Base-by-base conservation (phyloP, 2,888 invertebrate species). In the Cremastinae sp. region DNA sequence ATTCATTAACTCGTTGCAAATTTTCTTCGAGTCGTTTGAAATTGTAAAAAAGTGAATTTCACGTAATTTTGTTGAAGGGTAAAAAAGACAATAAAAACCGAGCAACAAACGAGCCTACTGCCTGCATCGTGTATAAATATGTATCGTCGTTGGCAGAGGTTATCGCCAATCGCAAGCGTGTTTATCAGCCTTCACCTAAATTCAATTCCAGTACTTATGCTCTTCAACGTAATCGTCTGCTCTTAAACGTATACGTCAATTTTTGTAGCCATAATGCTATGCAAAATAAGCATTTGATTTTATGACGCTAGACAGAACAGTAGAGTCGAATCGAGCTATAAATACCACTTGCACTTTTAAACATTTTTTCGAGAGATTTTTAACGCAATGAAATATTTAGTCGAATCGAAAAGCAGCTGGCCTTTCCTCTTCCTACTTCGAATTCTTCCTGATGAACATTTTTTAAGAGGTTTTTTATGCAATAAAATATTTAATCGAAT, bases 171-270 rank as follows among this genome's bases (percentile, higher is more conserved):
- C 61, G 56, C 43, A 53, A 75, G 56, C 49, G 22, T 78, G 75
- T 78, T 80, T 81, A 79, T 80, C 72, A 78, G 79, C 82, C 81
- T 80, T 82, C 79, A 79, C 81, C 81, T 78, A 81, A 80, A 79
- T 80, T 75, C 64, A 51, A 75, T 75, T 74, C 45, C 56, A 58
- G 51, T 39, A 61, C 41, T 58, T 59, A 58, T 22, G 65, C 43
- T 16, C 12, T 28, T 1, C 12, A n/a, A 41, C 12, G n/a, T n/a
- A n/a, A 55, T 20, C 55, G 65, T 28, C 69, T 51, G 68, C 12
- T 61, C 37, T 62, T 49, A 55, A 55, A 58, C 20, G 41, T 51
- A 59, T 65, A 72, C 72, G 72, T 10, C 53, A 73, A 76, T 76
- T 41, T n/a, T 20, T 16, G 58, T 73, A 39, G 35, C 39, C 64